Evolutionary conservation across 1,140 invertebrate genomes (phyloP).

Genomic region (Odontomachus brunneus): DNA sequence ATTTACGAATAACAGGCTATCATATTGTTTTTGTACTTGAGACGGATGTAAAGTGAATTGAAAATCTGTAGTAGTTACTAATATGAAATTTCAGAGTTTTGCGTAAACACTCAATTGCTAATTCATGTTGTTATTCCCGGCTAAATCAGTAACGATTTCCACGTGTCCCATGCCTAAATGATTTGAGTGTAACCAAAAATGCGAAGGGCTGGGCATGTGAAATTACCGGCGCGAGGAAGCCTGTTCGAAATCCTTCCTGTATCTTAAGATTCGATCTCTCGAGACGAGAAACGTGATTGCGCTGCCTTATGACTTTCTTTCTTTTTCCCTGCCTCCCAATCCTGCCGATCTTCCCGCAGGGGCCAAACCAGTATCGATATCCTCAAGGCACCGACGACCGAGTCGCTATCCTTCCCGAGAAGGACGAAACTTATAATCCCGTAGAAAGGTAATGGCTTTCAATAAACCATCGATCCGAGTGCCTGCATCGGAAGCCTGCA

Average conservation of each 20-base stretch:
- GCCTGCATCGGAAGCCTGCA: slow-evolving; percentile 53
- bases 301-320: slow-evolving; percentile 70
- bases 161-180: not conserved
- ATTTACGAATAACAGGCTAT: no score
- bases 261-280: slow-evolving; percentile 70
- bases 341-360: not conserved
- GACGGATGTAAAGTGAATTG: not conserved
- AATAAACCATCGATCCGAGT: slow-evolving; percentile 80
- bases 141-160: slow-evolving; percentile 45
- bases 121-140: slow-evolving; percentile 44
- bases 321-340: slow-evolving; percentile 31
- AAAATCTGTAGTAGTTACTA: not conserved
- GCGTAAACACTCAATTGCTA: not conserved
- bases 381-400: slow-evolving; percentile 41
- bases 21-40: no score
- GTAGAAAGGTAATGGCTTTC: slow-evolving; percentile 75
- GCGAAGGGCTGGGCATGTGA: slow-evolving; percentile 41
- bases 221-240: slow-evolving; percentile 64
- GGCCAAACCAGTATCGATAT: slow-evolving; percentile 68
- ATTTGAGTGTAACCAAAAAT: slow-evolving; percentile 53
- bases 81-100: not conserved
- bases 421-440: slow-evolving; percentile 53
- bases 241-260: slow-evolving; percentile 59
- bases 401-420: slow-evolving; percentile 39
- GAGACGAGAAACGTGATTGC: slow-evolving; percentile 68